Evolutionary conservation across 53 echinoderm and acorn worm species (phyloP).

Genomic region (Astropecten irregularis): DNA sequence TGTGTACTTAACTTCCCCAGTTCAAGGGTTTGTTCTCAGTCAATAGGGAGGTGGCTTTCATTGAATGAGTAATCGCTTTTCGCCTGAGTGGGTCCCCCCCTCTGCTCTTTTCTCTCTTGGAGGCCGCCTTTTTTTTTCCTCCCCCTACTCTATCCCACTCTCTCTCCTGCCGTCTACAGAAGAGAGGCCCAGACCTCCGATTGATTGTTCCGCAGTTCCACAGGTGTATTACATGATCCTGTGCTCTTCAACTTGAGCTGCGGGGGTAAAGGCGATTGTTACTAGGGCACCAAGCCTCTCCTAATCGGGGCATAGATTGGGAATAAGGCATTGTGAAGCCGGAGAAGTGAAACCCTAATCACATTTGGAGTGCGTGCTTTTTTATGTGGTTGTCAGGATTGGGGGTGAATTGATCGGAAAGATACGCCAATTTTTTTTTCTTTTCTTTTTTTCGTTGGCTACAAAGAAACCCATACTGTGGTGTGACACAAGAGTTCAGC

Average conservation of each 20-base stretch:
- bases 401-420: conserved; percentile 19
- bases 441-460: not conserved
- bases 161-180: too few relatives aligned
- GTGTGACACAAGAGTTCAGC: not conserved
- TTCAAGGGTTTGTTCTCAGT: conserved; percentile 28
- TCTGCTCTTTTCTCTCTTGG: not conserved
- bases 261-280: conserved; percentile 10
- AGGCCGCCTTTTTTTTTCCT: not conserved
- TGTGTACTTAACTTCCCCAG: conserved; percentile 31
- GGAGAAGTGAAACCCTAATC: conserved; percentile 25
- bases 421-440: not conserved
- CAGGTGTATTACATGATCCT: conserved; percentile 35
- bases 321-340: not conserved
- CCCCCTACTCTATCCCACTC: not conserved
- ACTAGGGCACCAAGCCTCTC: not conserved
- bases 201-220: conserved; percentile 24
- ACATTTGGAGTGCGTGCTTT: conserved; percentile 45
- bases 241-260: conserved; percentile 44
- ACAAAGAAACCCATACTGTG: not conserved
- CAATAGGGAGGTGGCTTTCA: conserved; percentile 29
- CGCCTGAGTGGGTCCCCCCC: not conserved
- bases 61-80: conserved; percentile 18
- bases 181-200: too few relatives aligned
- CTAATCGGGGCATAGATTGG: conserved; percentile 28
- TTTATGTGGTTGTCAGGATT: conserved; percentile 1